Evolutionary conservation across 2,797 vertebrate species (phyloP), one percentile per base, ranked within the genome.

Genomic region (Emys orbicularis): DNA sequence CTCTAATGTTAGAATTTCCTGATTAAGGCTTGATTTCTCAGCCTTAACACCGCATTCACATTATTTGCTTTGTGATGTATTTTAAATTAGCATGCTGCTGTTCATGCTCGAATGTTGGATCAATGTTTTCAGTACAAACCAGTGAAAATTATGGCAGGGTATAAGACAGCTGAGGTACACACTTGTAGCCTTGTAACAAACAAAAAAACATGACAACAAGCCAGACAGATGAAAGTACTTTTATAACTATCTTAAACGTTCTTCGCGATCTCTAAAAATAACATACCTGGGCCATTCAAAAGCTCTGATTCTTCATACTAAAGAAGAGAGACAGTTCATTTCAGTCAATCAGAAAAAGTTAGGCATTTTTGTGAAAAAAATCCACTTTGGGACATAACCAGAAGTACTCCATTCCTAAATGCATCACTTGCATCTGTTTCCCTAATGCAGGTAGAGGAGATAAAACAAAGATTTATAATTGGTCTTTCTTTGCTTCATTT

Each of bases 261-360:
- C 25, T 81, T 68, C 37, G 29, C 79, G 52, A 25, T 19, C 0
- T 53, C 34, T 90, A 59, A 53, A 81, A 61, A 37, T 23, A 88
- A 68, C 91, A 21, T 10, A 89, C 90, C 83, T 57, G 83, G 79
- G 85, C 86, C 6, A 4, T 59, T 47, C 3, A 86, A 68, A 25
- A 74, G 88, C 81, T 96, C 88, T 25, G 80, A 8, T 3, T 95
- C 90, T 91, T 93, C 21, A 25, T 31, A 65, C 88, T 86, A 27
- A 57, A 86, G 27, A 29, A 79, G 23, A 91, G 15, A 84, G 0
- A 74, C 9, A 27, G n/a, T 16, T 21, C n/a, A 34, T 87, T 61
- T 90, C 41, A 37, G 54, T 82, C 13, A 9, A 44, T 12, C 0
- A 21, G 5, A 88, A 37, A 37, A 41, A 82, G 54, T 0, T 0